Evolutionary conservation across 1,140 invertebrate genomes (phyloP).

Genomic region (silkworm (Bombyx mori)): DNA sequence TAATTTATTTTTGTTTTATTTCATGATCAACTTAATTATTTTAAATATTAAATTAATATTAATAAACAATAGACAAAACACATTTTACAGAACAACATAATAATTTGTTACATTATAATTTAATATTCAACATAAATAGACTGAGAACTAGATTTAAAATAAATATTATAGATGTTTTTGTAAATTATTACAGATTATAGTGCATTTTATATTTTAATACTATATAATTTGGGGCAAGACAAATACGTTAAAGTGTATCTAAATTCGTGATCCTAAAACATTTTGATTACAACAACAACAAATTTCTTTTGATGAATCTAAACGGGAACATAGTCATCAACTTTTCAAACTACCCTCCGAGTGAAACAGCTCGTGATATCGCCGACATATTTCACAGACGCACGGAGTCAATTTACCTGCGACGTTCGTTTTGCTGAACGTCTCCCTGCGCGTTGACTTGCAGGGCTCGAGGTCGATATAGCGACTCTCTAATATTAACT

Average conservation of each 20-base stretch:
- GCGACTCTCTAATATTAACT: conserved; percentile 37
- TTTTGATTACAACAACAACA: not conserved
- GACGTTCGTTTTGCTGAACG: conserved; percentile 12
- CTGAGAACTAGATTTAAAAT: too few species aligned
- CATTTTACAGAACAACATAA: too few species aligned
- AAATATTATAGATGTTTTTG: too few species aligned
- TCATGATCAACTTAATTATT: too few species aligned
- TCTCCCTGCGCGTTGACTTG: not conserved
- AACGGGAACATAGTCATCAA: not conserved
- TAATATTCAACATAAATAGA: too few species aligned
- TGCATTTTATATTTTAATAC: too few species aligned
- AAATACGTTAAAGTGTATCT: too few species aligned
- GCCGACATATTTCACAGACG: conserved; percentile 49
- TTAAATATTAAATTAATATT: too few species aligned
- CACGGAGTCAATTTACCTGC: conserved; percentile 29
- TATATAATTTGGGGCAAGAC: too few species aligned
- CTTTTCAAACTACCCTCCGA: conserved; percentile 9
- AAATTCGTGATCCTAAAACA: not conserved
- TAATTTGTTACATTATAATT: too few species aligned
- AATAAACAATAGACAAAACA: too few species aligned
- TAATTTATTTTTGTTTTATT: conserved; percentile 29
- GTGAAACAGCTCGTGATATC: conserved; percentile 55
- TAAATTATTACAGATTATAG: too few species aligned
- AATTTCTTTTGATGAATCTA: not conserved
- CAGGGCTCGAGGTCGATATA: conserved; percentile 33